These are phyloP conservation scores for Tanytarsus gracilentus DNA, from an alignment of 2,888 invertebrate genomes.

Conservation along the genomic window DNA sequence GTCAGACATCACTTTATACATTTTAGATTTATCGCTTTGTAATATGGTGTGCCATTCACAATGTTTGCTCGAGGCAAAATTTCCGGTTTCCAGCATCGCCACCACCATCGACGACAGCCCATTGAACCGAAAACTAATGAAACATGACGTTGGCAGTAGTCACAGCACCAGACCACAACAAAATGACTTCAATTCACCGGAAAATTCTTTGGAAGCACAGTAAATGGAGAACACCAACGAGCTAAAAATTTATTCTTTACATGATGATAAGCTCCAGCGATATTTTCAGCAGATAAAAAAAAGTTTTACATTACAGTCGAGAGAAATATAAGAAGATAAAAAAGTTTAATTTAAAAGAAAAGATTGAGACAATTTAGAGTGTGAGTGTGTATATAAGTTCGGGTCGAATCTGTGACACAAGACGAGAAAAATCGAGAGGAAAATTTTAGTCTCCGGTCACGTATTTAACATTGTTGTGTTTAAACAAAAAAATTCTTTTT, in stretches of 20 bases:
- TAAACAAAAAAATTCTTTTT: neutral
- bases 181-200: constrained; percentile 22
- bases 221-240: constrained; percentile 11
- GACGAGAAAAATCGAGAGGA: neutral
- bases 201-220: constrained; percentile 28
- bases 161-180: neutral
- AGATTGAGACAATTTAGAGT: too few relatives aligned
- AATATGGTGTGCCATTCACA: constrained; percentile 20
- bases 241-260: too few relatives aligned
- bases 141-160: constrained; percentile 19
- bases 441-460: constrained; percentile 21
- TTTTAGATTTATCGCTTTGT: neutral
- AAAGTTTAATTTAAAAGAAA: constrained; percentile 4
- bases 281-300: neutral
- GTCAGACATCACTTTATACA: neutral
- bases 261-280: too few relatives aligned
- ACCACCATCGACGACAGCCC: constrained; percentile 9
- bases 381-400: too few relatives aligned
- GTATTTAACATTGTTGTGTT: constrained; percentile 11
- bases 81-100: constrained; percentile 14
- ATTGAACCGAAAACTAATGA: constrained; percentile 23
- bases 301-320: neutral
- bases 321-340: neutral
- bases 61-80: constrained; percentile 25
- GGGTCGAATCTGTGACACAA: neutral